Evolutionary conservation across 2,797 vertebrate species (phyloP).

Genomic region (Artibeus jamaicensis): DNA sequence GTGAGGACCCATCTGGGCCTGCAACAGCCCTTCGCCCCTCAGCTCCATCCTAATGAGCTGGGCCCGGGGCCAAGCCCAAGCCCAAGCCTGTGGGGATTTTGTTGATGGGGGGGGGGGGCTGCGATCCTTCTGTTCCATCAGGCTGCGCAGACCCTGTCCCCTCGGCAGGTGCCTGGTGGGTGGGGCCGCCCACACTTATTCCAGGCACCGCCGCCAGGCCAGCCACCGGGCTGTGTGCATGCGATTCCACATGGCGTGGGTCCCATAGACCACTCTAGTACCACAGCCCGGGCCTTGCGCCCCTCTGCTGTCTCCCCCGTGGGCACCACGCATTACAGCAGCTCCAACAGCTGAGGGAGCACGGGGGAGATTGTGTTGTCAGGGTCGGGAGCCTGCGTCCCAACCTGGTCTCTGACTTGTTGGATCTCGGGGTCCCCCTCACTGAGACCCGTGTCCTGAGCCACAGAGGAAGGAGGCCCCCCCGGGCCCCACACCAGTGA

Average conservation of each 20-base stretch:
- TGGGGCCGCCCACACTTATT: not conserved
- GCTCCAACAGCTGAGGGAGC: not conserved
- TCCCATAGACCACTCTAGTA: not conserved
- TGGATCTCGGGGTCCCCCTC: not conserved
- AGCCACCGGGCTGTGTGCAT: rapidly evolving
- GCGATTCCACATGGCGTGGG: not conserved
- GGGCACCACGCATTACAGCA: not conserved
- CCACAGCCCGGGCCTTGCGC: no score
- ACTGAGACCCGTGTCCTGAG: no score
- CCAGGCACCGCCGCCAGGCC: not conserved
- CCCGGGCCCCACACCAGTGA: rapidly evolving
- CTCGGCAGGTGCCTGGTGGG: rapidly evolving
- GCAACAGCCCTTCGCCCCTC: not conserved
- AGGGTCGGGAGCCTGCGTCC: not conserved
- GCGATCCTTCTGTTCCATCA: not conserved
- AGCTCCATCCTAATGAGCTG: not conserved
- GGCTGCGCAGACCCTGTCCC: not conserved
- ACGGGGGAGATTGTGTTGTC: not conserved
- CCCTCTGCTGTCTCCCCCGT: not conserved
- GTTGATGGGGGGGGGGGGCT: not conserved
- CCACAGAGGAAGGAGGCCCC: not conserved
- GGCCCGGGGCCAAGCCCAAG: not conserved
- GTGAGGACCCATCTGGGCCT: not conserved
- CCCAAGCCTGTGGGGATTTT: no score
- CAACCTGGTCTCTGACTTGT: not conserved